Evolutionary conservation across 2,888 invertebrate genomes (phyloP), one percentile per base, ranked within the genome.

Genomic region (Eristalis pertinax): DNA sequence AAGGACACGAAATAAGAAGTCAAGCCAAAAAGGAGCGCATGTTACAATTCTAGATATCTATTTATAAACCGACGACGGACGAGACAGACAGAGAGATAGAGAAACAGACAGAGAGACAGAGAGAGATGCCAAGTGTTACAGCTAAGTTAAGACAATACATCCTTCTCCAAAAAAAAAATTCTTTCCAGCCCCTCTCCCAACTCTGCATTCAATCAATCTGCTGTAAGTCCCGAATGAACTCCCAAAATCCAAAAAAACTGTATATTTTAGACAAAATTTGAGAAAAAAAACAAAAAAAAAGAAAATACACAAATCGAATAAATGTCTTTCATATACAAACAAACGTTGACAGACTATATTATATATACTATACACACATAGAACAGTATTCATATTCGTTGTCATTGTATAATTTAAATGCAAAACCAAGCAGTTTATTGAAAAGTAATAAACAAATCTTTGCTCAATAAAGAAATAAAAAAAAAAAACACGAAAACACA

Each of bases 351-450:
- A 68, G 74, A 72, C 58, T 82, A 76, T 76, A 74, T 82, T 78
- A 70, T 58, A 50, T 50, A 78, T 85, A 84, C 56, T 79, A 70
- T 69, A 80, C 35, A 35, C 22, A 60, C 60, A 58, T 80, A 85
- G 68, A 85, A 74, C 82, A 78, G 82, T 75, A 86, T 82, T 78
- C 82, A 74, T 73, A 86, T 82, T 78, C 78, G 78, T 86, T 86
- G 86, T 83, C 82, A 86, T 86, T 82, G 82, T 86, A 86, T 83
- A 79, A 78, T 80, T 80, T 67, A 41, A 64, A 74, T 78, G 64
- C 26, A 70, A 81, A 74, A 63, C 35, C 24, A 72, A 50, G 65
- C 58, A 65, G 65, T 56, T 56, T 73, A 83, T 83, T 77, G 73
- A 73, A 76, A 77, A 83, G 77, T 72, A 78, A 73, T 84, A 72